Conservation (phyloP, 2,797 vertebrate species). For the Epinephelus malabaricus region DNA sequence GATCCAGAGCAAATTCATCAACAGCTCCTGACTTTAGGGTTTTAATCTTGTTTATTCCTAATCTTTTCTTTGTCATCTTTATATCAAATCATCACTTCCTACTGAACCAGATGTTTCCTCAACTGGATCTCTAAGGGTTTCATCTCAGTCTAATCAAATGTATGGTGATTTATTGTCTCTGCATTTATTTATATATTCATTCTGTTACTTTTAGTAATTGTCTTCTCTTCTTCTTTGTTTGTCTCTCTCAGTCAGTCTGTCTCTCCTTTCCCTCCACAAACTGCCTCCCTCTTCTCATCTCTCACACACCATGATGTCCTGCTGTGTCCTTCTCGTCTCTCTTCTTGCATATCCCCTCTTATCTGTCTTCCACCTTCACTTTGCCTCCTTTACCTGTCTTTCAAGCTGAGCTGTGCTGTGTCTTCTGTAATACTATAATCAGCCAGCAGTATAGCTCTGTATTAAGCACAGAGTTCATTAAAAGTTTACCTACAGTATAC, state of each 20-base stretch:
- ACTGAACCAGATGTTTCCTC: not conserved
- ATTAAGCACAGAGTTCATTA: conserved; percentile 3
- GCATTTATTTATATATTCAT: not conserved
- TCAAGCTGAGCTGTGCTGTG: not conserved
- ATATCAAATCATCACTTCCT: not conserved
- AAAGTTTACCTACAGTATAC: not conserved
- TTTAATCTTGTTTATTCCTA: not conserved
- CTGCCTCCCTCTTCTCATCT: not conserved
- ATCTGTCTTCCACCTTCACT: not conserved
- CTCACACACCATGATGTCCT: not conserved
- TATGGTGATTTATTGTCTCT: not conserved
- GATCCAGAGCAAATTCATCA: too few relatives aligned
- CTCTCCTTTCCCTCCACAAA: not conserved
- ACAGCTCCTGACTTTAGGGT: not conserved
- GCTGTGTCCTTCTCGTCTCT: not conserved
- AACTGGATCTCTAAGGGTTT: not conserved
- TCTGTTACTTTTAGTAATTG: not conserved
- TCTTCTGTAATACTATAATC: not conserved
- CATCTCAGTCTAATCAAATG: not conserved
- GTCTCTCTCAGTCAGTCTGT: not conserved
- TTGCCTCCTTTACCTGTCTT: not conserved
- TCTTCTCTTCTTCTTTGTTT: too few relatives aligned
- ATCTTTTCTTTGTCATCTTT: not conserved
- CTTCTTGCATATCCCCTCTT: not conserved
- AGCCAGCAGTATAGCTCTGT: not conserved